phyloP scores from a whole-genome alignment of 2,888 invertebrate genomes.

The Tachina lurida region DNA sequence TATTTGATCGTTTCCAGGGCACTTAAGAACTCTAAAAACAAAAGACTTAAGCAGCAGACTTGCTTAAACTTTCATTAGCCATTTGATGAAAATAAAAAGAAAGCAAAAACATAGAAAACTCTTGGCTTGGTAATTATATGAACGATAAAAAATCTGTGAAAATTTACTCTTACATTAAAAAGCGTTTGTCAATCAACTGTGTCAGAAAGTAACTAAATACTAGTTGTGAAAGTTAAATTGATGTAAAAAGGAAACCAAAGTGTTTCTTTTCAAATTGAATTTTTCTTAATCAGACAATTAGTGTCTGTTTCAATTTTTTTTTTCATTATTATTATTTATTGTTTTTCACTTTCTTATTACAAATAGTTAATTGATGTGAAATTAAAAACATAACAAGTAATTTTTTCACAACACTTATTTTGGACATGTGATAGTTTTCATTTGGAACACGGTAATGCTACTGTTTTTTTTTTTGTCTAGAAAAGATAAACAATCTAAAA shows the following conservation, averaged over 20 bases:
- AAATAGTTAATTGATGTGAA: background rate
- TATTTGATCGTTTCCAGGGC: too few species aligned
- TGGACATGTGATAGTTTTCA: constrained; percentile 12
- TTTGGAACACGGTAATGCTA: background rate
- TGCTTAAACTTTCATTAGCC: too few species aligned
- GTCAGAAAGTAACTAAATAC: constrained; percentile 47
- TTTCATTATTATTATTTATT: background rate
- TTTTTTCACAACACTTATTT: background rate
- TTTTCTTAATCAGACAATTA: constrained; percentile 14
- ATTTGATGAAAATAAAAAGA: too few species aligned
- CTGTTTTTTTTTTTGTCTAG: too few species aligned
- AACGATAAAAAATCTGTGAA: background rate
- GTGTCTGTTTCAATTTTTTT: background rate
- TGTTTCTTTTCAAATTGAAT: background rate
- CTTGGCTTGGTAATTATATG: too few species aligned
- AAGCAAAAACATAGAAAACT: too few species aligned
- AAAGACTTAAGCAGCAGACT: too few species aligned
- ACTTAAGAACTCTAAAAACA: too few species aligned
- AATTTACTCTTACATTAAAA: background rate
- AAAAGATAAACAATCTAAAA: background rate
- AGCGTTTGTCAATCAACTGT: constrained; percentile 61
- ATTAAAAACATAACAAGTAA: background rate
- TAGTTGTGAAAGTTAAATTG: constrained; percentile 58
- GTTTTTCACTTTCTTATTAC: background rate
- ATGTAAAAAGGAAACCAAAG: background rate